phyloP scores from a whole-genome alignment of 2,113 vertebrate species.

The Machaerirhynchus nigripectus region DNA sequence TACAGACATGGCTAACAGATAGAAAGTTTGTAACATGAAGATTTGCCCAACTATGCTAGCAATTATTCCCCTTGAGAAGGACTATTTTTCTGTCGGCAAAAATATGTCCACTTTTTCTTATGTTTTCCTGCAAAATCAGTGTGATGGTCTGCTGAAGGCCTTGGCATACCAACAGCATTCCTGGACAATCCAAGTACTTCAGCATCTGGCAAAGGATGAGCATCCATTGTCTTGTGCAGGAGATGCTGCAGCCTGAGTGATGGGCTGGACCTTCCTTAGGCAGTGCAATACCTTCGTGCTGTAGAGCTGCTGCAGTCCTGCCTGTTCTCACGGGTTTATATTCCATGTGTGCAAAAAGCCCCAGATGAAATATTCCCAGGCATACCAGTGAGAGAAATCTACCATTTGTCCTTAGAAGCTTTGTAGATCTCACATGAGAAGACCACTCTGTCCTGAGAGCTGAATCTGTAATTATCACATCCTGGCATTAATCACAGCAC shows the following conservation, averaged over 20 bases:
- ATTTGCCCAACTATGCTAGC: not conserved
- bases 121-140: not conserved
- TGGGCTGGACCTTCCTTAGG: not conserved
- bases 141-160: not conserved
- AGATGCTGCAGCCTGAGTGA: not conserved
- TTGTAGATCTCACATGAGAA: not conserved
- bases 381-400: not conserved
- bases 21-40: not conserved
- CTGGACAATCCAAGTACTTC: not conserved
- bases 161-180: not conserved
- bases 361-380: not conserved
- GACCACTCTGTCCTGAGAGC: not conserved
- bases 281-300: fast-evolving
- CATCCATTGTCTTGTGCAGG: not conserved
- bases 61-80: not conserved
- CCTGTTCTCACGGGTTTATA: not conserved
- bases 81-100: not conserved
- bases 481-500: not conserved
- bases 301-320: not conserved
- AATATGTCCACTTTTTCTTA: not conserved
- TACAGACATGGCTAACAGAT: not conserved
- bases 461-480: not conserved
- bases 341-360: not conserved
- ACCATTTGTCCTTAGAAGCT: not conserved
- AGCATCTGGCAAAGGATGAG: not conserved